These are phyloP conservation scores for Rhopalosiphum nymphaeae DNA, from an alignment of 2,888 invertebrate species.

Conservation along the genomic window DNA sequence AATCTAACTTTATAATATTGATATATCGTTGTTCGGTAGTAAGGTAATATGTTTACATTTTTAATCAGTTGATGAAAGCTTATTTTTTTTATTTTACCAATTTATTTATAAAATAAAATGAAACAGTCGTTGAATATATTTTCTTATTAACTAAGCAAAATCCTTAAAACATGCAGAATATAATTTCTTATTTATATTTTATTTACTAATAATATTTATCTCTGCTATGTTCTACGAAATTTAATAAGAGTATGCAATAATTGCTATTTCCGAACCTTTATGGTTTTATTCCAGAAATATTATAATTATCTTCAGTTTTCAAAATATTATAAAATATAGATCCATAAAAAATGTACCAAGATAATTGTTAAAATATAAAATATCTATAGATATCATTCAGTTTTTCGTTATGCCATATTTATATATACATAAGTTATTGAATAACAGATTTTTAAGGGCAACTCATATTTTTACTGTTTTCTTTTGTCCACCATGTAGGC, in stretches of 20 bases:
- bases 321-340: neutral
- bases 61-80: neutral
- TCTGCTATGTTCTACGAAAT: neutral
- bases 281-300: neutral
- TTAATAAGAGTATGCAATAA: neutral
- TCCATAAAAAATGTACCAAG: neutral
- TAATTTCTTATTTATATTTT: too few species aligned
- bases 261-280: neutral
- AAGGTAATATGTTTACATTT: neutral
- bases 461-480: neutral
- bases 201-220: neutral
- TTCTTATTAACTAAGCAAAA: neutral
- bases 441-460: slow-evolving; percentile 9
- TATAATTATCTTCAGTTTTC: neutral
- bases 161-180: neutral
- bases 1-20: too few species aligned
- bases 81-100: neutral
- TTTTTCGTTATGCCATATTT: neutral
- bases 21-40: neutral
- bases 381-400: neutral
- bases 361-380: neutral
- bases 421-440: slow-evolving; percentile 28
- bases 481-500: neutral
- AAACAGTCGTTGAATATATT: neutral
- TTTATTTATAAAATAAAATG: neutral